Percentiles rank a stretch among this genome's conserved stretches.
Evolutionary conservation across 1,140 invertebrate genomes (phyloP).

Genomic region (Galleria mellonella): DNA sequence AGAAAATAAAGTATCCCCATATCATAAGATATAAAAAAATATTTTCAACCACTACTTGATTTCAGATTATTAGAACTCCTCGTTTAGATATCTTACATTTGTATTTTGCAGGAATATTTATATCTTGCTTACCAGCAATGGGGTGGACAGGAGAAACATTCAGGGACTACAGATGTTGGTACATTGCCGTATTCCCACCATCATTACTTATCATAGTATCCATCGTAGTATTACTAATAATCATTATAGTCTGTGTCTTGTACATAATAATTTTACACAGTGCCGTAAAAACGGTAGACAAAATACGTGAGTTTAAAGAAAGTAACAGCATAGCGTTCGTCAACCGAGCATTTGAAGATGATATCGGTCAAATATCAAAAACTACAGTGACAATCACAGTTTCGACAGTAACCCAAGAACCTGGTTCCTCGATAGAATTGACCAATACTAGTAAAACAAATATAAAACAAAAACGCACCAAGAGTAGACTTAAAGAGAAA

Average conservation of each 20-base stretch:
- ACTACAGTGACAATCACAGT: slow-evolving; percentile 20
- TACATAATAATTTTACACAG: slow-evolving; percentile 30
- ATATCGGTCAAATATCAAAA: slow-evolving; percentile 10
- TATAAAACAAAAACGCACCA: slow-evolving; percentile 7
- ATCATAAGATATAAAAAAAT: no score
- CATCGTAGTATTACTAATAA: slow-evolving; percentile 21
- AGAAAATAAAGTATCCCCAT: no score
- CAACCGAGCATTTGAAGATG: slow-evolving; percentile 20
- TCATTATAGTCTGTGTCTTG: slow-evolving; percentile 27
- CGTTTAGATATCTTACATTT: no score
- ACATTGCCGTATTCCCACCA: slow-evolving; percentile 29
- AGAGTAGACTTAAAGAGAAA: slow-evolving; percentile 4
- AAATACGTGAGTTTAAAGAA: slow-evolving; percentile 29
- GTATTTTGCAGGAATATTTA: slow-evolving; percentile 25
- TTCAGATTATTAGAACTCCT: no score
- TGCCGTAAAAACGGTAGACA: slow-evolving; percentile 29
- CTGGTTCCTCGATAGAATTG: slow-evolving; percentile 14
- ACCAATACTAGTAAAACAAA: slow-evolving; percentile 14
- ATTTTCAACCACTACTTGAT: no score
- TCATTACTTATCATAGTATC: slow-evolving; percentile 25
- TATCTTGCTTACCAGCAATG: slow-evolving; percentile 31
- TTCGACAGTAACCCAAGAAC: slow-evolving; percentile 8
- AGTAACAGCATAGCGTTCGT: slow-evolving; percentile 16
- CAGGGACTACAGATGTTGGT: slow-evolving; percentile 30
- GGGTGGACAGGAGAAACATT: slow-evolving; percentile 32